Conservation (phyloP, 2,113 vertebrate species). For the Peromyscus maniculatus region DNA sequence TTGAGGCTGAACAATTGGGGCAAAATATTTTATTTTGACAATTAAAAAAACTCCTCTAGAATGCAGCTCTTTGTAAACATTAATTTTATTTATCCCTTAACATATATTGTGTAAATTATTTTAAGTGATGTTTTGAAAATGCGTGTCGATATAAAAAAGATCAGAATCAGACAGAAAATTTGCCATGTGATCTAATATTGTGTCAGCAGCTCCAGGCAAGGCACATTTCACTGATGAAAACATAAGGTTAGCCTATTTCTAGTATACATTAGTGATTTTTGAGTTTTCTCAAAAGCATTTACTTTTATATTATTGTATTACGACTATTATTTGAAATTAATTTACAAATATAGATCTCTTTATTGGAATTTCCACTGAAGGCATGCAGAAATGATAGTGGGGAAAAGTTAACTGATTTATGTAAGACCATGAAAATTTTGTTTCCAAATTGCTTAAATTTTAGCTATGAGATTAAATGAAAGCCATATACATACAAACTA, state of each 20-base stretch:
- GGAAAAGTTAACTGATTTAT: neutral
- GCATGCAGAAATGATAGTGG: neutral
- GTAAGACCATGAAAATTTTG: slow-evolving; percentile 17
- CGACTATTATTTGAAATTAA: slow-evolving; percentile 29
- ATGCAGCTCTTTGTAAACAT: neutral
- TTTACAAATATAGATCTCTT: neutral
- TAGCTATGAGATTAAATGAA: neutral
- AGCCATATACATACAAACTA: neutral
- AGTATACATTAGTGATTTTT: neutral
- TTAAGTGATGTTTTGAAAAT: neutral
- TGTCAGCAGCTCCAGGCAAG: neutral
- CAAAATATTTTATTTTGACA: neutral
- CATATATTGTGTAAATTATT: neutral
- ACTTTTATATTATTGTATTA: neutral
- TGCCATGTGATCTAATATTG: neutral
- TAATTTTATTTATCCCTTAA: neutral
- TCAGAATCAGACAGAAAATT: neutral
- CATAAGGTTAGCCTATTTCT: neutral
- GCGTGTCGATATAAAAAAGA: neutral
- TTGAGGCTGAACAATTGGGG: neutral
- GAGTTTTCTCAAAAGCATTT: neutral
- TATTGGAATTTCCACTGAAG: neutral
- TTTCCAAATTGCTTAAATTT: slow-evolving; percentile 36
- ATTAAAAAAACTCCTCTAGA: neutral
- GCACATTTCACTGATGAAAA: too few species aligned